A percentile compares a stretch with the other conserved stretches of the same genome.
phyloP scores from a whole-genome alignment of 2,888 invertebrate genomes.

The Fragum whitleyi region DNA sequence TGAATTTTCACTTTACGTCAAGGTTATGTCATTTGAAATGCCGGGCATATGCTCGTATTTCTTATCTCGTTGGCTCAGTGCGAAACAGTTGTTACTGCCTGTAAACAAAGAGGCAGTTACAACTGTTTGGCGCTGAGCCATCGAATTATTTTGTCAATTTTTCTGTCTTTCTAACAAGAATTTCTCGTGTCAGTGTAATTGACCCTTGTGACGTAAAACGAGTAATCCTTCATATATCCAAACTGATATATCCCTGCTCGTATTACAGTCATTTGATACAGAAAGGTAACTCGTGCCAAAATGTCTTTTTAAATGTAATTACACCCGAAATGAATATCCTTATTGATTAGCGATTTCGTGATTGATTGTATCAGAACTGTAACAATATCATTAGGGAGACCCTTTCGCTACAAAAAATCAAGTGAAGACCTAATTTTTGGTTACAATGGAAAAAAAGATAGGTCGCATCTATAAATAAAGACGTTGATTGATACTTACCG shows the following conservation, averaged over 20 bases:
- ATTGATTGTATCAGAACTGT: neutral
- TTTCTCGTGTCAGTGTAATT: neutral
- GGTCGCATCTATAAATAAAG: too few species aligned
- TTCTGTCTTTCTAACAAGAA: neutral
- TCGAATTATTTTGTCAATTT: too few species aligned
- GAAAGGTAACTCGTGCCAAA: slow-evolving; percentile 21
- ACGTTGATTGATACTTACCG: too few species aligned
- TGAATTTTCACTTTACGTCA: too few species aligned
- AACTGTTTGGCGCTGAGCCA: too few species aligned
- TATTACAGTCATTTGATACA: slow-evolving; percentile 1
- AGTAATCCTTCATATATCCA: neutral
- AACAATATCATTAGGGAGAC: neutral
- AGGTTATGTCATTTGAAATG: too few species aligned
- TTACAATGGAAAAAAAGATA: too few species aligned
- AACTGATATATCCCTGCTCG: neutral
- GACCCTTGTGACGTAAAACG: neutral
- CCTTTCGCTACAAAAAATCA: neutral
- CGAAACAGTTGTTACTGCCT: too few species aligned
- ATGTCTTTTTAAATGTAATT: slow-evolving; percentile 14
- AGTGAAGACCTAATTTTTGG: too few species aligned
- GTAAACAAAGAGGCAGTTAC: too few species aligned
- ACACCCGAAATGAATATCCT: slow-evolving; percentile 11
- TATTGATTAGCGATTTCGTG: neutral
- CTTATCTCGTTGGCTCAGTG: too few species aligned
- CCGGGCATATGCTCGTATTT: too few species aligned